phyloP scores from a whole-genome alignment of 2,113 vertebrate species.

The Physeter macrocephalus region DNA sequence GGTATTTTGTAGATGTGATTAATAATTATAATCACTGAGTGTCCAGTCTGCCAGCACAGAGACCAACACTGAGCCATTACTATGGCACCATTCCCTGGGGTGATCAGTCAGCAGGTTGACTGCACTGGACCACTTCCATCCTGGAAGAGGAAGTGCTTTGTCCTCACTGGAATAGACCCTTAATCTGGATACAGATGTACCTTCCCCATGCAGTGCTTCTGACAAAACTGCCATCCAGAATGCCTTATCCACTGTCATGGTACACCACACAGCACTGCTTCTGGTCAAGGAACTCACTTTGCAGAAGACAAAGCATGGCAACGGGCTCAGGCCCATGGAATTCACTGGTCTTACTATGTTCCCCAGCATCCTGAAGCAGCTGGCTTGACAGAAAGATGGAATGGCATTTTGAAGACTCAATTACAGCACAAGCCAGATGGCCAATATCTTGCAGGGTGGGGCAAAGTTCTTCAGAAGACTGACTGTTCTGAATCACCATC shows the following conservation, averaged over 20 bases:
- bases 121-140: background rate
- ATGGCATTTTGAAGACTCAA: background rate
- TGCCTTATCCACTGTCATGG: background rate
- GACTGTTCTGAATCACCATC: background rate
- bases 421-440: background rate
- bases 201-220: background rate
- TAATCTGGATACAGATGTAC: background rate
- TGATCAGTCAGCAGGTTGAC: background rate
- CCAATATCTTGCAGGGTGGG: background rate
- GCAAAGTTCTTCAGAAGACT: background rate
- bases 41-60: background rate
- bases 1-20: background rate
- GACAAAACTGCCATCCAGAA: background rate
- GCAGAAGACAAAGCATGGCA: background rate
- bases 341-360: background rate
- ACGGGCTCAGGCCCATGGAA: background rate
- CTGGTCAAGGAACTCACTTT: background rate
- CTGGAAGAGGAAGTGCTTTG: background rate
- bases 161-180: background rate
- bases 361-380: background rate
- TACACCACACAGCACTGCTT: background rate
- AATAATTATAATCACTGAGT: background rate
- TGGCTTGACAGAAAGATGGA: background rate
- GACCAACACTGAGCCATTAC: background rate
- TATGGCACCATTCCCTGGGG: background rate